phyloP scores from a whole-genome alignment of 2,797 vertebrate genomes.

The Notolepis coatsorum region DNA sequence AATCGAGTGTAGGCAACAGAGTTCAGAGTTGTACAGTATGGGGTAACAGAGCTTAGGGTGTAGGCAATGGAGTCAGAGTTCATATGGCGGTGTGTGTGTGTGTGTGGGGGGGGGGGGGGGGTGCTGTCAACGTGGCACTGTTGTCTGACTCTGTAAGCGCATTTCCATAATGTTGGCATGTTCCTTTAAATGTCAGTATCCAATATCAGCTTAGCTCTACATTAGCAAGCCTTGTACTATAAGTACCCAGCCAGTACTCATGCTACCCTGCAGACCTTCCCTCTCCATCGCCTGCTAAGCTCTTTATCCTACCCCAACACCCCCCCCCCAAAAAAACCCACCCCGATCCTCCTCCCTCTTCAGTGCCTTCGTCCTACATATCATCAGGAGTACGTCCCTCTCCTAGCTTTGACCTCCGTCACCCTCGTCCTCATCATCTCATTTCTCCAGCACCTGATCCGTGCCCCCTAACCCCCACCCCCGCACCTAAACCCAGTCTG shows the following conservation, averaged over 20 bases:
- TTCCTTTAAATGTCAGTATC: no score
- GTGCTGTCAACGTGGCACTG: no score
- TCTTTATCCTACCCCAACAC: background rate
- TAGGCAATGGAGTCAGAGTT: no score
- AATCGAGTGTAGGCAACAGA: no score
- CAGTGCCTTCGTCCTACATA: background rate
- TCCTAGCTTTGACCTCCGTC: background rate
- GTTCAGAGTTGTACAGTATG: no score
- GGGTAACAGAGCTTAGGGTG: no score
- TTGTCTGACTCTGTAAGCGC: no score
- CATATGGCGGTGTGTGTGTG: no score
- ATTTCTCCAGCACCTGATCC: conserved; percentile 30
- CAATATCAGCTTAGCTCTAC: background rate
- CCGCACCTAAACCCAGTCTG: conserved; percentile 8
- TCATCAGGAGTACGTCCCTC: no score
- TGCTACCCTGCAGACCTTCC: background rate
- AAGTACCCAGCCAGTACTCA: no score
- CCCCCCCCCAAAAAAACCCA: background rate
- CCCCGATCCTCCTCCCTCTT: background rate
- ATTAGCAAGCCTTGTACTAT: background rate
- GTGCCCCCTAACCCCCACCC: background rate
- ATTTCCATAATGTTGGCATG: no score
- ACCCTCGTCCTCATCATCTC: conserved; percentile 2
- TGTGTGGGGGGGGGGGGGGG: no score
- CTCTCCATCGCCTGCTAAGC: background rate